Evolutionary conservation across 2,113 vertebrate species (phyloP), one percentile per base, ranked within the genome.

Genomic region (Hirundichthys speculiger): DNA sequence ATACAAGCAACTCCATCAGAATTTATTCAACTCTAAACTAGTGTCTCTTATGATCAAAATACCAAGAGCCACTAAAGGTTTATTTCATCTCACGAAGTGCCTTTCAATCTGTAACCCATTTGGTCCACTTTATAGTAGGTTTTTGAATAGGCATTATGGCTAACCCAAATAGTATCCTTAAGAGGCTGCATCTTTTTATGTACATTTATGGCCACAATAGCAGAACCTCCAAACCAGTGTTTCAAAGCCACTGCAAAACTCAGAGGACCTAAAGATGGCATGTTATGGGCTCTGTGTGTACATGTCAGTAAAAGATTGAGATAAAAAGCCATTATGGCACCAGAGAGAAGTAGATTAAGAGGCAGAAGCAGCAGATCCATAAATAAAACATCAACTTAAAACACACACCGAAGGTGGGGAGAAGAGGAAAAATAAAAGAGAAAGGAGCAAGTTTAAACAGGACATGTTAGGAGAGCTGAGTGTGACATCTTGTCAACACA

Each of bases 91-190:
- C 13, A 56, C 53, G 56, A 54, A 47, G 47, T 4, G 52, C 56
- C 52, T 13, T 54, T 45, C 41, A 41, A 55, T 83, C 55, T 49
- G 45, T 74, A 87, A 79, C 51, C 69, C 1, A 18, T 86, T 89
- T 91, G 88, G 89, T 91, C 88, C 88, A 76, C 75, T 40, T 85
- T 21, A 56, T 19, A 58, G 54, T 61, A 75, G 62, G 70, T 74
- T 80, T 69, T 75, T 64, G 62, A 47, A 76, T 75, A 65, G 57
- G 50, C 41, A 2, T 61, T 24, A 22, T 42, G 67, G 45, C 62
- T 68, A 56, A 13, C 5, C 16, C 13, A 24, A 40, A 65, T 40
- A 39, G 38, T 68, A 48, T 19, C 65, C 25, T 56, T 40, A 3
- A 51, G 21, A 50, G 16, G 20, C 22, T 30, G 49, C 2, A 14